phyloP scores from a whole-genome alignment of 2,113 vertebrate genomes.

The Limnothrissa miodon region DNA sequence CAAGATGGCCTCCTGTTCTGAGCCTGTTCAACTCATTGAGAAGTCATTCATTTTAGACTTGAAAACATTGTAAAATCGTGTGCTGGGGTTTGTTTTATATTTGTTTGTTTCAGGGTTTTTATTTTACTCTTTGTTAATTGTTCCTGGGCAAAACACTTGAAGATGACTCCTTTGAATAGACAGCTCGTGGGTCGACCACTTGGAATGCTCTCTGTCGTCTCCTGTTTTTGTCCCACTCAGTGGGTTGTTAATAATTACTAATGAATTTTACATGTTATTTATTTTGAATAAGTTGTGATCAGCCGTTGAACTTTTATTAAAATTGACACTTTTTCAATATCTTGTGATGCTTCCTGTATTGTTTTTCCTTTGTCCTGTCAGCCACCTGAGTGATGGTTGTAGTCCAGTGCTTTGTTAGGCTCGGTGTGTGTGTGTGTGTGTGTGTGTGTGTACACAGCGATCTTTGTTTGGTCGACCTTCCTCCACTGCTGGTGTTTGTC shows the following conservation, averaged over 20 bases:
- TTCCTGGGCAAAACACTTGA: background rate
- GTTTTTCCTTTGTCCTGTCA: background rate
- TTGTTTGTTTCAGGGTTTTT: background rate
- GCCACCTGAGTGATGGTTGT: background rate
- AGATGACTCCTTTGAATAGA: background rate
- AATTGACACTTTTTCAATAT: background rate
- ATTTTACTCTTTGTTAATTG: background rate
- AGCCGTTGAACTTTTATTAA: slow-evolving; percentile 11
- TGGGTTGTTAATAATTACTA: background rate
- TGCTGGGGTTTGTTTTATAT: background rate
- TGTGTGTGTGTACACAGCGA: background rate
- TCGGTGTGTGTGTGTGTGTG: background rate
- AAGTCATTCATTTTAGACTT: background rate
- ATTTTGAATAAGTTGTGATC: background rate
- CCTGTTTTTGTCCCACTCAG: background rate
- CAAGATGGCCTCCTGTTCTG: background rate
- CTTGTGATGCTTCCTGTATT: background rate
- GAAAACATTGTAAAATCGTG: background rate
- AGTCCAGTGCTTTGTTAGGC: background rate
- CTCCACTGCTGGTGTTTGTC: background rate
- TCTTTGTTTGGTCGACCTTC: background rate
- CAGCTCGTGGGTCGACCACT: background rate
- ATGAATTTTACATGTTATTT: background rate
- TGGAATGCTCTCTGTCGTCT: background rate
- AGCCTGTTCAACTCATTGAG: background rate